Evolutionary conservation across 2,888 invertebrate species (phyloP).

Genomic region (Antheraea yamamai): DNA sequence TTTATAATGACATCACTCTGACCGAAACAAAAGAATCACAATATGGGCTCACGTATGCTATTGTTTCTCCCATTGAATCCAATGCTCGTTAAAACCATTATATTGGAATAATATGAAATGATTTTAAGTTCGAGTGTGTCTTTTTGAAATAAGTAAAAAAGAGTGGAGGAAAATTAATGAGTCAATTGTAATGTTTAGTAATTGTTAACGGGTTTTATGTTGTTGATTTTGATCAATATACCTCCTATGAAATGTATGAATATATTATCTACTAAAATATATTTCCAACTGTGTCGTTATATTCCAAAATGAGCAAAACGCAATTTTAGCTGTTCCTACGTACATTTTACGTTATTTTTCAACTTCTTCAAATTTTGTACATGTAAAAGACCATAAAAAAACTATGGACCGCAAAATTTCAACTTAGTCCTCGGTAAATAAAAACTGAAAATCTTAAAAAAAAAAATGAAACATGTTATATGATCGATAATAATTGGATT

Average conservation of each 20-base stretch:
- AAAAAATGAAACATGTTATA: too few species aligned
- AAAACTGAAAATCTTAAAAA: too few species aligned
- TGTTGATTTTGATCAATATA: neutral
- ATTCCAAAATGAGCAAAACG: too few species aligned
- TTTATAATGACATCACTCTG: slow-evolving; percentile 63
- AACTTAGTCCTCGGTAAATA: too few species aligned
- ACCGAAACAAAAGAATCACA: slow-evolving; percentile 66
- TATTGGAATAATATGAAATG: slow-evolving; percentile 36
- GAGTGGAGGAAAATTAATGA: neutral
- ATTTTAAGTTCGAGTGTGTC: slow-evolving; percentile 29
- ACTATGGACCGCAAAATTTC: too few species aligned
- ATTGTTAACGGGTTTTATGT: too few species aligned
- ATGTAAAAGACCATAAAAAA: too few species aligned
- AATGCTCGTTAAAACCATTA: slow-evolving; percentile 70
- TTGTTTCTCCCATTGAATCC: slow-evolving; percentile 75
- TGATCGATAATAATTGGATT: too few species aligned
- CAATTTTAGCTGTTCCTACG: too few species aligned
- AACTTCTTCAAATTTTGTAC: too few species aligned
- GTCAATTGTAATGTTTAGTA: neutral
- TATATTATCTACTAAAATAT: neutral
- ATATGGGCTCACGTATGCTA: slow-evolving; percentile 66
- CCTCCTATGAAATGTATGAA: neutral
- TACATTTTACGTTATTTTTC: too few species aligned
- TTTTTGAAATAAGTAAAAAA: neutral
- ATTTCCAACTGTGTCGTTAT: too few species aligned